Conservation (phyloP, 2,888 invertebrate genomes). For the Andrena chrysosceles region DNA sequence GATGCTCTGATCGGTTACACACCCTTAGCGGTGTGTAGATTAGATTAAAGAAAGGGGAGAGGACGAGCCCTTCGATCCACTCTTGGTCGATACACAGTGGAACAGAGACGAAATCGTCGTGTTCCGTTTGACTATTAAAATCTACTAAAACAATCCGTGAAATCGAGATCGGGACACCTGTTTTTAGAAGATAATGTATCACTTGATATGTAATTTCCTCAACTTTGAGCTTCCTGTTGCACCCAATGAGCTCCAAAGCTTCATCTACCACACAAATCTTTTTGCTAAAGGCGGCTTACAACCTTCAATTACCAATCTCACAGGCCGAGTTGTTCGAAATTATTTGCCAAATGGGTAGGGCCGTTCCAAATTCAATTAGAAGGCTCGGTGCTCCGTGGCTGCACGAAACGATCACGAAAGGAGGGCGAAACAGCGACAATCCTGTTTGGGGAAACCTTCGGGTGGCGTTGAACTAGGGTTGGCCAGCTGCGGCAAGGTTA, state of each 20-base stretch:
- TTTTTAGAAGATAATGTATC: no score
- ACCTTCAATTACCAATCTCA: conserved; percentile 14
- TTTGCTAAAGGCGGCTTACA: no score
- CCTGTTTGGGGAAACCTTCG: conserved; percentile 39
- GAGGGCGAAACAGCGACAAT: conserved; percentile 17
- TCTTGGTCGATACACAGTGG: neutral
- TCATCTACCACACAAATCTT: no score
- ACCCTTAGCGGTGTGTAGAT: conserved; percentile 13
- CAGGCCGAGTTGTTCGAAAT: neutral
- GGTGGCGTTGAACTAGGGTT: neutral
- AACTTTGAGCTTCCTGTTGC: no score
- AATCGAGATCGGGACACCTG: no score
- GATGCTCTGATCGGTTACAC: conserved; percentile 50
- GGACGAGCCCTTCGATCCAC: neutral
- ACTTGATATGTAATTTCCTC: no score
- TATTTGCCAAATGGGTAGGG: neutral
- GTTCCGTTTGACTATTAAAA: neutral
- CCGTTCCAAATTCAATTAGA: conserved; percentile 31
- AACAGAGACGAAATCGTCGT: neutral
- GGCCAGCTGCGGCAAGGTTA: conserved; percentile 53
- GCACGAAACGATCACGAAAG: conserved; percentile 4
- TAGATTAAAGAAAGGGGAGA: conserved; percentile 4
- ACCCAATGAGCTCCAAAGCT: no score
- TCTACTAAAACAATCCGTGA: neutral
- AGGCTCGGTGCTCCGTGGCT: neutral